These are phyloP conservation scores for Mesocentrotus franciscanus DNA, from an alignment of 53 echinoderm and acorn worm genomes.

Conservation along the genomic window DNA sequence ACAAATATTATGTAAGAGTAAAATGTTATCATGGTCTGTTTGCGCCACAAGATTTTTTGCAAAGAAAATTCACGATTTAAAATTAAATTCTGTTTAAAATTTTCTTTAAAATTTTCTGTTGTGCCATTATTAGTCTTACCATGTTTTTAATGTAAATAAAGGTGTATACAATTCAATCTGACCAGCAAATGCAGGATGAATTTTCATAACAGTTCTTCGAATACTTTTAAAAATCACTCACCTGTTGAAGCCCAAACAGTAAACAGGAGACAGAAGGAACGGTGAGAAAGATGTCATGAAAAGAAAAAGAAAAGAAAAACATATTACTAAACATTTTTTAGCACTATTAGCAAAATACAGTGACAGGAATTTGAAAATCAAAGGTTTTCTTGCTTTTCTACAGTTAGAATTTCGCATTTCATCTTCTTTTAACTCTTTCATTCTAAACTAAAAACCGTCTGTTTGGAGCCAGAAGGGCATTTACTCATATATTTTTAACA, in stretches of 20 bases:
- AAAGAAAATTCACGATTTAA: not conserved
- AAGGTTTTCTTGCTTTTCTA: too few species aligned
- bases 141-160: not conserved
- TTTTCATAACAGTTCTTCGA: not conserved
- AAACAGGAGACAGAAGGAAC: not conserved
- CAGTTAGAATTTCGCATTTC: not conserved
- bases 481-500: too few species aligned
- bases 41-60: not conserved
- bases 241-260: not conserved
- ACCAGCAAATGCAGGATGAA: not conserved
- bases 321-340: not conserved
- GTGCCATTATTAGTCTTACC: not conserved
- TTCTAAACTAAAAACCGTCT: too few species aligned
- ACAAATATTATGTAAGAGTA: not conserved
- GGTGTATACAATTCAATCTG: not conserved
- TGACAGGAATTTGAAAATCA: too few species aligned
- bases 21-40: not conserved
- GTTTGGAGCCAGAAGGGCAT: too few species aligned
- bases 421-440: not conserved
- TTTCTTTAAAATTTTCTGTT: too few species aligned
- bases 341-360: not conserved
- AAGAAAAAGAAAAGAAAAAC: conserved; percentile 1
- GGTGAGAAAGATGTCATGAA: not conserved
- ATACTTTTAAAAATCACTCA: conserved; percentile 21
- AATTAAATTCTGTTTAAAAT: not conserved